Evolutionary conservation across 2,888 invertebrate species (phyloP), one percentile per base, ranked within the genome.

Genomic region (Dynastes tityus): DNA sequence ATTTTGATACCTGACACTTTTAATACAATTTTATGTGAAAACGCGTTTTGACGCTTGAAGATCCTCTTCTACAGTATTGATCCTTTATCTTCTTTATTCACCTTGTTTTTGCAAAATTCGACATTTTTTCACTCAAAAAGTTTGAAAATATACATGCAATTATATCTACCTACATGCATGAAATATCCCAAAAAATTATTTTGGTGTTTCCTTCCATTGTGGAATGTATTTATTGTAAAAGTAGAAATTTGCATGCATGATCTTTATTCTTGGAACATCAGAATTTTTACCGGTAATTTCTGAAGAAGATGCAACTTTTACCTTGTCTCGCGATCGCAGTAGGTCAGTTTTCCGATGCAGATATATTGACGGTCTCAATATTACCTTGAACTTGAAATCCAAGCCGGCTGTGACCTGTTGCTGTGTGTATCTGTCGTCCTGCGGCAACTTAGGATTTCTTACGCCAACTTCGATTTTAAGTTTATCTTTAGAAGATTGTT

Each of bases 351-450:
- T 55, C 13, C 55, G 27, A 63, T 32, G 63, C 11, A 29, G 4
- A 1, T 29, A 29, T 29, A 63, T 27, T 27, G 29, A 8, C 61
- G 63, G 37, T 40, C 8, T 40, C 27, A 16, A 4, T 61, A 45
- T 74, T 74, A 74, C 73, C 73, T 74, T 74, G 73, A 74, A 74
- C 73, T 74, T 74, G 73, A 73, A 40, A 45, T 61, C 22, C 2
- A 61, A 61, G 61, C 49, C 68, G 51, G 40, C 73, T 61, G 4
- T 74, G 45, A 74, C 73, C 73, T 74, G 73, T 74, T 74, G 73
- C 73, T 74, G 51, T 29, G 27, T 27, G 9, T 45, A 5, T 32
- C 4, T 5, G 32, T 32, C 32, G 45, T 45, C 45, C 32, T 32
- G 29, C 29, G 13, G 22, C 32, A 63, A 55, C 6, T 68, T 27